Conservation (phyloP, 53 echinoderm and acorn worm genomes). For the Arbacia lixula region DNA sequence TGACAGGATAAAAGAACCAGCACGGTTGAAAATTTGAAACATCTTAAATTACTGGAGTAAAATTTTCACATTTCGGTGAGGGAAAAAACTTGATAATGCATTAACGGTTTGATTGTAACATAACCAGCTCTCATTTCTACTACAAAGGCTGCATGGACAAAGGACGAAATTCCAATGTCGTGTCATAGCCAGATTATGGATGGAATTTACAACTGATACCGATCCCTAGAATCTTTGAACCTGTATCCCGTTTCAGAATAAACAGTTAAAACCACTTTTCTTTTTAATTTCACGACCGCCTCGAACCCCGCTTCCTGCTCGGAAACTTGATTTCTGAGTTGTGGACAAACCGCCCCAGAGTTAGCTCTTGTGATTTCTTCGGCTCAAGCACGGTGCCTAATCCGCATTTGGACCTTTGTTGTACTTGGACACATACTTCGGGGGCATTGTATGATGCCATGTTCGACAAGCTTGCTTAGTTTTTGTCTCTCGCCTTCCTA, state of each 20-base stretch:
- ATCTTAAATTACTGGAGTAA: no score
- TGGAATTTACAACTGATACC: slow-evolving; percentile 51
- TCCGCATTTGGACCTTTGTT: slow-evolving; percentile 36
- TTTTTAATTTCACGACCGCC: slow-evolving; percentile 41
- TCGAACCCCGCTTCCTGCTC: slow-evolving; percentile 38
- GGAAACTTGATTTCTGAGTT: slow-evolving; percentile 49
- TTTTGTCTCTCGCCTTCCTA: slow-evolving; percentile 20
- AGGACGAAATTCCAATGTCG: slow-evolving; percentile 42
- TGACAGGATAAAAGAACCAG: no score
- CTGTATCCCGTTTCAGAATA: slow-evolving; percentile 42
- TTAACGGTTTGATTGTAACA: slow-evolving; percentile 15
- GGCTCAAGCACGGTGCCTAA: slow-evolving; percentile 35
- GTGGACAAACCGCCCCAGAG: slow-evolving; percentile 50
- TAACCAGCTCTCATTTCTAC: slow-evolving; percentile 9
- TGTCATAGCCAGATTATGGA: slow-evolving; percentile 49
- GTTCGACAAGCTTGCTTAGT: slow-evolving; percentile 39
- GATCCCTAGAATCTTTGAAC: slow-evolving; percentile 47
- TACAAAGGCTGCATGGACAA: slow-evolving; percentile 16
- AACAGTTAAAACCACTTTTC: slow-evolving; percentile 33
- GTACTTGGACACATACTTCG: slow-evolving; percentile 50
- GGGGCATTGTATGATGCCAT: slow-evolving; percentile 57
- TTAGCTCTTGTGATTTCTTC: slow-evolving; percentile 57
- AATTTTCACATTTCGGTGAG: no score
- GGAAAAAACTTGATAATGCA: no score
- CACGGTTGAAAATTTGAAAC: no score